phyloP scores from a whole-genome alignment of 2,888 invertebrate species.

The Meteorus cinctellus region DNA sequence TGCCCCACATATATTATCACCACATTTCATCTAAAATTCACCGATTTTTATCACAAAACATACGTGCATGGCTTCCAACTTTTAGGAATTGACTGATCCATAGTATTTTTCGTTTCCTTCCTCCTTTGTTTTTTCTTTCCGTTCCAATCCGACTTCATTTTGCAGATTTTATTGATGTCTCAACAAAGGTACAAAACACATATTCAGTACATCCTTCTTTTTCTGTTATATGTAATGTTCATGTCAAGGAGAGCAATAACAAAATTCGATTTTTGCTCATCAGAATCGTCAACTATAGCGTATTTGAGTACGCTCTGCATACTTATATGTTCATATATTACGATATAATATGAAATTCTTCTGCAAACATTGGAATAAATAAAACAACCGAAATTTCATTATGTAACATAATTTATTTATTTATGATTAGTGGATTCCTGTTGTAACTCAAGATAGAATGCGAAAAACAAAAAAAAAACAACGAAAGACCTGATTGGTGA shows the following conservation, averaged over 20 bases:
- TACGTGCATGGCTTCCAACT: background rate
- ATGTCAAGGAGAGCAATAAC: background rate
- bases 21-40: background rate
- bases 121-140: too few relatives aligned
- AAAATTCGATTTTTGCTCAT: background rate
- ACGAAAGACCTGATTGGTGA: background rate
- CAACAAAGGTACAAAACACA: too few relatives aligned
- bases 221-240: background rate
- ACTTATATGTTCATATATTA: background rate
- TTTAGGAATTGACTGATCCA: background rate
- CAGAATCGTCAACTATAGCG: background rate
- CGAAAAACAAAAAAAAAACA: background rate
- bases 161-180: too few relatives aligned
- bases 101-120: background rate
- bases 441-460: constrained; percentile 3
- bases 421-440: background rate
- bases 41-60: background rate
- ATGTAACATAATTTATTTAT: constrained; percentile 21
- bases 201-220: too few relatives aligned
- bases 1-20: background rate
- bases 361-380: background rate
- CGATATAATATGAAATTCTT: background rate
- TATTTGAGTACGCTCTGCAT: background rate
- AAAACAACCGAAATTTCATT: background rate
- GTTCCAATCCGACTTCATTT: too few relatives aligned